A percentile compares a stretch with the other conserved stretches of the same genome.
Conservation (phyloP, 2,888 invertebrate genomes). For the Sussaba pulchella region DNA sequence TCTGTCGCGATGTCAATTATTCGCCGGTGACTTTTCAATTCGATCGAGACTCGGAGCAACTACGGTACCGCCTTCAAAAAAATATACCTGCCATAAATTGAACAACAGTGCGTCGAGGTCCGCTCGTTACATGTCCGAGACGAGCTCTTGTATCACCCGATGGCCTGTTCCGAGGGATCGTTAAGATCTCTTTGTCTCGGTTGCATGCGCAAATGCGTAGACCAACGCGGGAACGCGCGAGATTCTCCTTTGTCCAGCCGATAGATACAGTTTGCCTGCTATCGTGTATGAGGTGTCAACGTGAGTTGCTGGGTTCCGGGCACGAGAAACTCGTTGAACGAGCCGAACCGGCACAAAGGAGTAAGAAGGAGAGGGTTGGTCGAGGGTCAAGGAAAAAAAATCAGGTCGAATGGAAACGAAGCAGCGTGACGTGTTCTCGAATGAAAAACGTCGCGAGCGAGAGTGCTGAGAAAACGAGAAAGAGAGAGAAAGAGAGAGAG, state of each 20-base stretch:
- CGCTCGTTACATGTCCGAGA: constrained; percentile 66
- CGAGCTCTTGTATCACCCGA: constrained; percentile 68
- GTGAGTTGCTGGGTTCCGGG: constrained; percentile 30
- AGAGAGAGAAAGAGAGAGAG: too few relatives aligned
- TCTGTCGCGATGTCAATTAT: constrained; percentile 52
- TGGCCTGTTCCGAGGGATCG: constrained; percentile 68
- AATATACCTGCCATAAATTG: constrained; percentile 45
- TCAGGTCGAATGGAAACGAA: constrained; percentile 27
- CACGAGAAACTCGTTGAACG: constrained; percentile 50
- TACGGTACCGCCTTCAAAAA: constrained; percentile 36
- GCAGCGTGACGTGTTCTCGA: constrained; percentile 30
- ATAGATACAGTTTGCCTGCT: constrained; percentile 70
- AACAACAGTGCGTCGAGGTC: constrained; percentile 55
- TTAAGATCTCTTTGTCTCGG: constrained; percentile 79
- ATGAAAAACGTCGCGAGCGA: constrained; percentile 45
- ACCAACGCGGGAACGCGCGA: constrained; percentile 25
- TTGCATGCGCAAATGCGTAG: constrained; percentile 52
- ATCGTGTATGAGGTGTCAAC: constrained; percentile 37
- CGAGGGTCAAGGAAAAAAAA: constrained; percentile 11
- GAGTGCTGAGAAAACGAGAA: too few relatives aligned
- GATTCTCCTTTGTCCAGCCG: constrained; percentile 68
- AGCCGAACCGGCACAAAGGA: constrained; percentile 41
- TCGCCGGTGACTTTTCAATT: constrained; percentile 52
- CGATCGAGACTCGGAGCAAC: constrained; percentile 35
- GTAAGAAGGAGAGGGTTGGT: constrained; percentile 16